Percentiles rank a stretch among this genome's conserved stretches.
Evolutionary conservation across 2,888 invertebrate species (phyloP).

Genomic region (Halocaridina rubra): DNA sequence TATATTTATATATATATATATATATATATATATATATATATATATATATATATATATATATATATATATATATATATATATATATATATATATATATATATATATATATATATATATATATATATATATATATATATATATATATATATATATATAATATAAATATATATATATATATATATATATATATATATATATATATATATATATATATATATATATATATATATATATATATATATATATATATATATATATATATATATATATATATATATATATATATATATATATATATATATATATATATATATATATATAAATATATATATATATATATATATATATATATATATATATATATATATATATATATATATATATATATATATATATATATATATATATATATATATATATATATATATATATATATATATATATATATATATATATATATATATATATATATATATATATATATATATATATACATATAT

Average conservation of each 20-base stretch:
- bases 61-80: conserved; percentile 15
- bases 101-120: background rate
- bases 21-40: conserved; percentile 7
- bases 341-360: background rate
- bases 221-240: background rate
- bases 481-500: no score
- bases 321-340: background rate
- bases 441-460: no score
- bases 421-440: no score
- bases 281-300: background rate
- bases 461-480: no score
- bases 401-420: no score
- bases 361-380: no score
- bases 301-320: background rate
- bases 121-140: background rate
- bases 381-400: no score
- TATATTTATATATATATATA: background rate
- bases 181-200: conserved; percentile 4
- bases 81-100: conserved; percentile 3
- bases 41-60: background rate
- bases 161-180: background rate
- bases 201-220: conserved; percentile 10
- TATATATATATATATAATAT: background rate
- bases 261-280: background rate
- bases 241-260: background rate